Base-by-base conservation (phyloP, 2,113 vertebrate genomes). In the Cephalopholis sonnerati region DNA sequence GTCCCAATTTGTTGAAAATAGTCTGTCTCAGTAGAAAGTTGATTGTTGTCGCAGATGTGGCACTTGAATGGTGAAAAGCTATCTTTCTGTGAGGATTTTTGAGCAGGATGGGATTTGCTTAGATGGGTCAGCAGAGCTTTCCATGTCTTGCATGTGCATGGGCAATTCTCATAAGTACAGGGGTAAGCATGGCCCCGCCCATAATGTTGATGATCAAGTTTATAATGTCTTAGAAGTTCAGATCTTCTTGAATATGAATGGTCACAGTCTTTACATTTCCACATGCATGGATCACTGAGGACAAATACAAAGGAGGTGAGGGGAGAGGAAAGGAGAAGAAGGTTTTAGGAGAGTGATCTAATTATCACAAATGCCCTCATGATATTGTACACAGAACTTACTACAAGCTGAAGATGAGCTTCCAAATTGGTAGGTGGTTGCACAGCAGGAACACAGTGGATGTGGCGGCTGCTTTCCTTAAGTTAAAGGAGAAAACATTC, bases 1-100 rank as follows among this genome's bases (percentile, higher is more conserved):
- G 15, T 61, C 39, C 55, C 54, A 73, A 59, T 73, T 24, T 59
- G 70, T 46, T 59, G 1, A 72, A 73, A 73, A 13, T 59, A 73
- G 16, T 59, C 68, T 4, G 29, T 41, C 68, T 71, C 68, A 39
- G 32, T 71, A n/a, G 68, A 71, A 55, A 53, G 53, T 32, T 39
- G 61, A 39, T 63, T 63, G 61, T 63, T 36, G 61, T 63, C 10
- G 2, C 61, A 63, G 32, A 63, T 63, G 18, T 63, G 61, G 32
- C 61, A 39, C 61, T 63, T 63, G 32, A 62, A 36, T 62, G 0
- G 27, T 62, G 59, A 63, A 63, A 63, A 63, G 12, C 24, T 58
- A 27, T 27, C 24, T 15, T 57, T 24, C 24, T 25, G 24, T 57
- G 55, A 16, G 55, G 55, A 57, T 7, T 57, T 25, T 25, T 58